Percentiles rank a stretch among this genome's conserved stretches.
phyloP scores from a whole-genome alignment of 2,888 invertebrate species.

The Euplexia lucipara region DNA sequence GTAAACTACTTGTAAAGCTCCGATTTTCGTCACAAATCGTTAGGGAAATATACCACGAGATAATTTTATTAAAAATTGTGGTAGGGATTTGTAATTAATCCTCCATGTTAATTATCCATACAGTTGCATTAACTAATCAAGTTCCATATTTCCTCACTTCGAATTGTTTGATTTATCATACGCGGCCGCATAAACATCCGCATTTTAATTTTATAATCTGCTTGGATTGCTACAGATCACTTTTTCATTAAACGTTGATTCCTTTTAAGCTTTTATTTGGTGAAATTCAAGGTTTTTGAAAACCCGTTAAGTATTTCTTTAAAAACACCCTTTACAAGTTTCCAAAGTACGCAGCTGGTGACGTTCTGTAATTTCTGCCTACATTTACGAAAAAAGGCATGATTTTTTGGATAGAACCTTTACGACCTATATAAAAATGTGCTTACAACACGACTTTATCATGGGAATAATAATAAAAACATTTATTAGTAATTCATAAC shows the following conservation, averaged over 20 bases:
- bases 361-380: no score
- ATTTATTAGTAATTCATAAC: constrained; percentile 18
- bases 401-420: background rate
- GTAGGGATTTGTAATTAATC: constrained; percentile 4
- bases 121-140: background rate
- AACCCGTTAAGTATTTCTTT: no score
- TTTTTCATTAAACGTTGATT: background rate
- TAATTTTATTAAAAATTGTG: background rate
- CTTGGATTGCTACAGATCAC: background rate
- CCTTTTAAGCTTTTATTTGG: no score
- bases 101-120: background rate
- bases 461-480: constrained; percentile 21
- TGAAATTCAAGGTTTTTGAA: no score
- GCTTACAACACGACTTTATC: background rate
- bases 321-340: no score
- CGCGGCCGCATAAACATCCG: constrained; percentile 7
- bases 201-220: constrained; percentile 6
- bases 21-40: constrained; percentile 1
- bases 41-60: constrained; percentile 8
- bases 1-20: background rate
- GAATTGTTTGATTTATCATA: background rate
- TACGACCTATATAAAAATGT: background rate
- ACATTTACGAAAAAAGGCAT: no score
- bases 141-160: constrained; percentile 2
- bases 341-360: no score